Conservation (phyloP, 2,113 vertebrate species). For the Pterophyllum scalare region DNA sequence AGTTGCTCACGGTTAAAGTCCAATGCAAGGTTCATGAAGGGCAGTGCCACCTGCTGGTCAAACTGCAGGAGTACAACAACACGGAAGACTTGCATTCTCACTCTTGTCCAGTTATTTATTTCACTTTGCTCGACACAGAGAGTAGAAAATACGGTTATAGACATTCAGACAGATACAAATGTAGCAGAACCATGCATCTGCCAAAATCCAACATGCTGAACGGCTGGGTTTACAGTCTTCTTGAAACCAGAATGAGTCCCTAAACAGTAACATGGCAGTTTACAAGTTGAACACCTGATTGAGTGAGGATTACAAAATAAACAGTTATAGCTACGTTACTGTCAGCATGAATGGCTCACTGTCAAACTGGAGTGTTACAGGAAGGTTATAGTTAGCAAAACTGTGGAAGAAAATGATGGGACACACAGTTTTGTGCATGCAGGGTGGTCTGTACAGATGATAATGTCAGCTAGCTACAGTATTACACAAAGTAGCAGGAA, state of each 20-base stretch:
- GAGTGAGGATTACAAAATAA: slow-evolving; percentile 19
- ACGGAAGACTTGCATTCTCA: not conserved
- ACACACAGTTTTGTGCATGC: slow-evolving; percentile 41
- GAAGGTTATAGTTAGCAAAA: slow-evolving; percentile 12
- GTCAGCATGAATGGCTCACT: not conserved
- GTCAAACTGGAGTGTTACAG: slow-evolving; percentile 9
- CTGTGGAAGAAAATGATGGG: not conserved
- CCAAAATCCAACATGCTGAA: slow-evolving; percentile 56
- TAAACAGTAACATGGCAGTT: slow-evolving; percentile 52
- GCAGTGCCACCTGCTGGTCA: slow-evolving; percentile 37
- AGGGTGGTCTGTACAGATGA: not conserved
- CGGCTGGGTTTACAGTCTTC: slow-evolving; percentile 26
- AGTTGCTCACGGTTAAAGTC: not conserved
- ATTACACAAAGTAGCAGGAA: slow-evolving; percentile 18
- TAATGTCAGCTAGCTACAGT: not conserved
- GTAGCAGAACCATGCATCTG: slow-evolving; percentile 64
- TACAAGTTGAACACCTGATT: slow-evolving; percentile 40
- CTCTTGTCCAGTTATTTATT: slow-evolving; percentile 43
- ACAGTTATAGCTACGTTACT: not conserved
- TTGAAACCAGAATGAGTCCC: slow-evolving; percentile 15
- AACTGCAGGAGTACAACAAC: slow-evolving; percentile 14
- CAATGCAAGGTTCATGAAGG: not conserved
- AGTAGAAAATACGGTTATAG: slow-evolving; percentile 63
- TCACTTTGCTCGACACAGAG: slow-evolving; percentile 35
- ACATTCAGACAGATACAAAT: slow-evolving; percentile 38